Evolutionary conservation across 2,888 invertebrate species (phyloP).

Genomic region (Cybosia mesomella): DNA sequence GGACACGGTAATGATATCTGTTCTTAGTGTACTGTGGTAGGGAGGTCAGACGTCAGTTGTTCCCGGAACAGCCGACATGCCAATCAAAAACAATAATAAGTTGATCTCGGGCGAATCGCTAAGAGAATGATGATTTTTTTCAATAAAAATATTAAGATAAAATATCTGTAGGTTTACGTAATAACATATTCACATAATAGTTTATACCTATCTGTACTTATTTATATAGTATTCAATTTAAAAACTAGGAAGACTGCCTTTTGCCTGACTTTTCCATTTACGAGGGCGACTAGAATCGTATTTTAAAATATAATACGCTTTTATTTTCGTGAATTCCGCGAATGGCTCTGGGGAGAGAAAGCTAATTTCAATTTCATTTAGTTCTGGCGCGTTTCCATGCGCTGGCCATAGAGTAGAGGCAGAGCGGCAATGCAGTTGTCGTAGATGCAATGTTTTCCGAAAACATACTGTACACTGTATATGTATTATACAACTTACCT

Average conservation of each 20-base stretch:
- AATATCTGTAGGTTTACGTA: neutral
- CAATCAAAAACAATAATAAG: too few species aligned
- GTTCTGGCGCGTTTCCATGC: conserved; percentile 86
- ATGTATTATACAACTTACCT: too few species aligned
- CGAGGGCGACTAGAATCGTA: conserved; percentile 75
- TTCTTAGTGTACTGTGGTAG: too few species aligned
- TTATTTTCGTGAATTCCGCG: conserved; percentile 84
- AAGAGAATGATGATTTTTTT: too few species aligned
- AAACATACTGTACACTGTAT: neutral
- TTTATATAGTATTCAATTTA: conserved; percentile 39
- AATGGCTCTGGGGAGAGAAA: conserved; percentile 84
- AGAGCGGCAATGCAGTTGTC: conserved; percentile 5
- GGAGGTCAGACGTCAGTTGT: too few species aligned
- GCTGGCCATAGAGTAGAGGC: conserved; percentile 69
- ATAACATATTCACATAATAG: neutral
- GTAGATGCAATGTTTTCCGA: conserved; percentile 9
- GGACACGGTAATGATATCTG: too few species aligned
- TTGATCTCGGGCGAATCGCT: too few species aligned
- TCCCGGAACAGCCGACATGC: too few species aligned
- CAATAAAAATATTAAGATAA: too few species aligned
- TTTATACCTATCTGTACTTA: neutral
- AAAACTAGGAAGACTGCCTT: conserved; percentile 49
- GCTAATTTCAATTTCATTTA: conserved; percentile 87
- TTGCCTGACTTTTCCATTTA: conserved; percentile 65
- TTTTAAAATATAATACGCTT: conserved; percentile 86